These are phyloP conservation scores for Ciconia stormi DNA, from an alignment of 2,113 vertebrate species.

Conservation along the genomic window DNA sequence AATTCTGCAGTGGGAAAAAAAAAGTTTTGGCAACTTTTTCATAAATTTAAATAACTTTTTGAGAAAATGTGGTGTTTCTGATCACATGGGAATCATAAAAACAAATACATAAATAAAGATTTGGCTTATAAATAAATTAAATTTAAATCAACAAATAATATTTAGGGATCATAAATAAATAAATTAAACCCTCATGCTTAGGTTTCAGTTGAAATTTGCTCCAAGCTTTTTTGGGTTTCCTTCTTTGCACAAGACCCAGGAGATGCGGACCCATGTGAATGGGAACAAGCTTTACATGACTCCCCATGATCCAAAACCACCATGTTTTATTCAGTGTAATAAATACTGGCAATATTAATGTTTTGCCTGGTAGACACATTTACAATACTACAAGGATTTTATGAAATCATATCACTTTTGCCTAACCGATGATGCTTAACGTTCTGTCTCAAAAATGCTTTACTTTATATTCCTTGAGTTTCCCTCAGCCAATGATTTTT, in stretches of 20 bases:
- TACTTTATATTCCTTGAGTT: neutral
- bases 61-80: neutral
- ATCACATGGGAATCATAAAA: neutral
- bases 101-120: neutral
- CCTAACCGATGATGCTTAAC: neutral
- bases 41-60: constrained; percentile 3
- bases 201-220: constrained; percentile 4
- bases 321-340: constrained; percentile 34
- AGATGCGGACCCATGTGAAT: neutral
- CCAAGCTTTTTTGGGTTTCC: neutral
- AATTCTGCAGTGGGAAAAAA: neutral
- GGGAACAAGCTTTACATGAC: constrained; percentile 19
- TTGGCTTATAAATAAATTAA: constrained; percentile 22
- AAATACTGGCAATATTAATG: constrained; percentile 32
- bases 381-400: constrained; percentile 20
- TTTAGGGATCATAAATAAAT: neutral
- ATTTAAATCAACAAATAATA: constrained; percentile 19
- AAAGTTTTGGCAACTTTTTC: neutral
- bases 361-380: neutral
- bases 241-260: neutral
- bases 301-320: neutral
- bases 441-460: neutral
- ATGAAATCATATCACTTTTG: constrained; percentile 1
- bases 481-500: neutral
- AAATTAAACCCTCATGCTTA: neutral